A percentile compares a stretch with the other conserved stretches of the same genome.
Conservation (phyloP, 2,888 invertebrate genomes). For the Nymphalis urticae region DNA sequence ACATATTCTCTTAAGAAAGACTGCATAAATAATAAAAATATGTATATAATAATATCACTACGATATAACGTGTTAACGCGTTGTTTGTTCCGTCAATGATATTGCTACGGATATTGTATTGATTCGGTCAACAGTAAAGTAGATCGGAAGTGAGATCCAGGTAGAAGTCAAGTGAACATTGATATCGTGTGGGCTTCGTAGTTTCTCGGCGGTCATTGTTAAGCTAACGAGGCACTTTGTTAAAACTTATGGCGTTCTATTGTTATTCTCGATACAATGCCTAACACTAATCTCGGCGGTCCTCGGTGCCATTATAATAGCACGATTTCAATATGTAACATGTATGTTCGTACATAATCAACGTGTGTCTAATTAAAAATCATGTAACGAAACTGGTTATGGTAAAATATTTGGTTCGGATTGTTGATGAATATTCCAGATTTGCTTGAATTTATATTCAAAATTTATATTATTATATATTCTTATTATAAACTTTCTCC, state of each 20-base stretch:
- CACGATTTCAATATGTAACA: background rate
- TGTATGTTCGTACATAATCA: constrained; percentile 11
- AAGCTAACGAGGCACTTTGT: constrained; percentile 45
- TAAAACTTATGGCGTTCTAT: constrained; percentile 44
- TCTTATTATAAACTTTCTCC: no score
- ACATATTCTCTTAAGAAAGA: no score
- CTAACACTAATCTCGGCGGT: constrained; percentile 33
- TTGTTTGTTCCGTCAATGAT: constrained; percentile 17
- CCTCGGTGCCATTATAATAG: constrained; percentile 23
- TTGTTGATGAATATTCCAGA: background rate
- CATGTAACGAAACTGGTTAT: constrained; percentile 3
- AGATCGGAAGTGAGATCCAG: constrained; percentile 38
- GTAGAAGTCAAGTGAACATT: constrained; percentile 31
- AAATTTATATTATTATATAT: no score
- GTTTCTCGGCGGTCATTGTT: constrained; percentile 61
- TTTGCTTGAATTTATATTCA: no score
- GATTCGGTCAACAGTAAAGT: constrained; percentile 23
- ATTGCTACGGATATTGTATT: constrained; percentile 15
- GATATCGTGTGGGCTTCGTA: constrained; percentile 38
- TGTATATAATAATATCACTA: background rate
- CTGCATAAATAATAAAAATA: no score
- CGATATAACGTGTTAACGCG: background rate
- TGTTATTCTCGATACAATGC: constrained; percentile 45
- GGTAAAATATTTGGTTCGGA: background rate
- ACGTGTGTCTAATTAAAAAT: constrained; percentile 2